Percentiles rank a stretch among this genome's conserved stretches.
Evolutionary conservation across 1,140 invertebrate genomes (phyloP).

Genomic region (Diabrotica virgifera): DNA sequence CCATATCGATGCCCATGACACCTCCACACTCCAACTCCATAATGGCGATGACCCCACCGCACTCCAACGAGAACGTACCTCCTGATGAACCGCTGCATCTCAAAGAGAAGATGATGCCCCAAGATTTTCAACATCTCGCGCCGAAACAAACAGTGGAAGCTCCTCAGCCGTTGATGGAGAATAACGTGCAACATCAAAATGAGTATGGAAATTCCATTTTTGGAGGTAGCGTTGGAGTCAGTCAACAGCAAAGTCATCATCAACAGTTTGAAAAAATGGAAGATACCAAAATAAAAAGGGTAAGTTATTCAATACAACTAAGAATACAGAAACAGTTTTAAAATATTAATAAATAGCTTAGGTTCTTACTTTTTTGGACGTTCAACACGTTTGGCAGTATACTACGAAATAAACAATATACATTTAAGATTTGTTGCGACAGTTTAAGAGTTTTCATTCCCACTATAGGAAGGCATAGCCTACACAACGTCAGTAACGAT

Average conservation of each 20-base stretch:
- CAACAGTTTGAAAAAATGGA: slow-evolving; percentile 31
- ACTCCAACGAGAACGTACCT: slow-evolving; percentile 26
- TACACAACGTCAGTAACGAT: no score
- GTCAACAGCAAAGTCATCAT: slow-evolving; percentile 17
- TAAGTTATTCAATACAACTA: slow-evolving; percentile 11
- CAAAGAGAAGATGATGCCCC: not conserved
- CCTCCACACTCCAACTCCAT: slow-evolving; percentile 6
- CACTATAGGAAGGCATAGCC: no score
- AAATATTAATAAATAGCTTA: no score
- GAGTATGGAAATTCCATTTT: not conserved
- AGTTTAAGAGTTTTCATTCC: no score
- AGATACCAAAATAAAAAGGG: slow-evolving; percentile 28
- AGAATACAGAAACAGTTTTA: no score
- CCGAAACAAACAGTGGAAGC: slow-evolving; percentile 6
- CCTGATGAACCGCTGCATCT: slow-evolving; percentile 16
- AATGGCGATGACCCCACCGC: slow-evolving; percentile 23
- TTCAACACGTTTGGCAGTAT: no score
- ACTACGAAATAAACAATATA: no score
- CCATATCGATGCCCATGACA: slow-evolving; percentile 10
- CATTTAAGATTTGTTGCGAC: no score
- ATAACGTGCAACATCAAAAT: slow-evolving; percentile 19
- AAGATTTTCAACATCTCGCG: not conserved
- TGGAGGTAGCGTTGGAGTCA: slow-evolving; percentile 9
- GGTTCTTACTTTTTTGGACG: no score
- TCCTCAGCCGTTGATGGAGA: slow-evolving; percentile 22